phyloP scores from a whole-genome alignment of 1,140 invertebrate genomes.

The Anoplophora glabripennis region DNA sequence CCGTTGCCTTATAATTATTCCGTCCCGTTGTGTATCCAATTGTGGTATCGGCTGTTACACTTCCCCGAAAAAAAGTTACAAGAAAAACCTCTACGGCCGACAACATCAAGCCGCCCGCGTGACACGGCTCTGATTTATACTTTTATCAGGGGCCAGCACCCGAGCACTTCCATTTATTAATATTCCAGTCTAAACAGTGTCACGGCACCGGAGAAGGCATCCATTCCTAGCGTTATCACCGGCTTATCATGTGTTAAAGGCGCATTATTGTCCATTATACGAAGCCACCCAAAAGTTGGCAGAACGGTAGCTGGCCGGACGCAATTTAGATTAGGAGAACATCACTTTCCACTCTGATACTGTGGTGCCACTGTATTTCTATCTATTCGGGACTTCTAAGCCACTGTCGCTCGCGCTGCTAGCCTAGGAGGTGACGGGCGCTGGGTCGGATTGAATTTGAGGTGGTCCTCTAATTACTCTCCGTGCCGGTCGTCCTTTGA shows the following conservation, averaged over 20 bases:
- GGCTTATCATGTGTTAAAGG: slow-evolving; percentile 33
- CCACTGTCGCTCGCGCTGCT: slow-evolving; percentile 1
- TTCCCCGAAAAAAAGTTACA: too few species aligned
- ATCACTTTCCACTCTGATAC: slow-evolving; percentile 30
- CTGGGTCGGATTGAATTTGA: slow-evolving; percentile 6
- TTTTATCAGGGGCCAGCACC: too few species aligned
- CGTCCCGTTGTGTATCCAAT: too few species aligned
- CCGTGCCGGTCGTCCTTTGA: neutral
- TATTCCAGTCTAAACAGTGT: too few species aligned
- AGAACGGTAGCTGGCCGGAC: slow-evolving; percentile 31
- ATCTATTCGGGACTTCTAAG: slow-evolving; percentile 9
- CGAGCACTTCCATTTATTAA: too few species aligned
- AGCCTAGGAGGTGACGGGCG: too few species aligned
- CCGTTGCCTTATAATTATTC: too few species aligned
- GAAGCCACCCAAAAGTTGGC: slow-evolving; percentile 35
- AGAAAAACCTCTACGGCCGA: neutral
- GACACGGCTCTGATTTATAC: neutral
- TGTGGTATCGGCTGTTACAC: too few species aligned
- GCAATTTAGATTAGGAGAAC: slow-evolving; percentile 33
- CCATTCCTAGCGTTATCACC: slow-evolving; percentile 22
- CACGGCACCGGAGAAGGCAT: neutral
- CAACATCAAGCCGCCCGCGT: neutral
- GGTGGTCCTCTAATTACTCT: slow-evolving; percentile 18
- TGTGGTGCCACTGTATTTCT: slow-evolving; percentile 16
- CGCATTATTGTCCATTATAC: slow-evolving; percentile 37